Base-by-base conservation (phyloP, 1,140 invertebrate genomes). In the Brachionus paranguensis region DNA sequence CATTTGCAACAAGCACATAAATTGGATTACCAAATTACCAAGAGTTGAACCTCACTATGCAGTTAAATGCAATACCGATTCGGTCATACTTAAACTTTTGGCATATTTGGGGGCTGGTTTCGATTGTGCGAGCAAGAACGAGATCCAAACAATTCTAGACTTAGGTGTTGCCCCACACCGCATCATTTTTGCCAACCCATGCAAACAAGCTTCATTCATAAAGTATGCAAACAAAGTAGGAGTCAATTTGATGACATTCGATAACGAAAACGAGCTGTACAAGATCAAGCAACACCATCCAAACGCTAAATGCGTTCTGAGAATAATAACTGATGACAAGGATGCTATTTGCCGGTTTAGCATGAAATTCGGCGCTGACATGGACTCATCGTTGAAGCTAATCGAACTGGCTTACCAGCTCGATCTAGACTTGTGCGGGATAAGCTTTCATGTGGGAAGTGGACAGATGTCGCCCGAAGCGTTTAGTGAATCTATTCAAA, bases 121-220 rank as follows among this genome's bases (percentile, higher is more conserved):
- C 90, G 97, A 99, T 90, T 99, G 97, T 91, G 96, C 97, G 55
- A 97, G 95, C 76, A 97, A 96, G 90, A 92, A 89, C 60, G 96
- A 98, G 89, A 96, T 99, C 84, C 92, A 94, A 86, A 93, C 94
- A 87, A 92, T 97, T 17, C 88, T 97, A 33, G 92, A 91, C 12
- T 87, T 95, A 41, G 95, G 94, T 29, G 94, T 97, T 0, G 88
- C 74, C 41, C 91, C 95, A 0, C 92, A 92, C 5, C 93, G 93
- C 85, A 97, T 99, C 84, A 96, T 99, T 86, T 99, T 96, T 90
- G 97, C 97, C 50, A 99, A 99, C 91, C 97, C 97, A 0, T 96
- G 96, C 86, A 99, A 99, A 88, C 95, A 95, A 84, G 92, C 93
- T n/a, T 95, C 94, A 24, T 96, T 96, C 88, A 93, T 99, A 86